Evolutionary conservation across 2,888 invertebrate species (phyloP).

Genomic region (Sesamia inferens): DNA sequence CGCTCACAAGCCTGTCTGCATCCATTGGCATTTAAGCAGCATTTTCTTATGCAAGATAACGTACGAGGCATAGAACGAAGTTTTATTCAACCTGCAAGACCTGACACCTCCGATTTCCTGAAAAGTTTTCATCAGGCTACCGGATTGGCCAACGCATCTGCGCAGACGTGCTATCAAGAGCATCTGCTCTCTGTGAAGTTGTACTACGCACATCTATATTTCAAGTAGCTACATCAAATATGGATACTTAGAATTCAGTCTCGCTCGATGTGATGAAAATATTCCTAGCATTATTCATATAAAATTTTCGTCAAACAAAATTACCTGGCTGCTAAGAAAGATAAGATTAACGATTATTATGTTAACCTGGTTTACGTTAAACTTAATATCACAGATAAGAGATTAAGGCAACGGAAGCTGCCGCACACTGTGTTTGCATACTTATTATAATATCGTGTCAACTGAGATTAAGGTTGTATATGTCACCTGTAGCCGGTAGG

Average conservation of each 20-base stretch:
- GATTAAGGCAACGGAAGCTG: constrained; percentile 87
- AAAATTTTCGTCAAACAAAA: constrained; percentile 31
- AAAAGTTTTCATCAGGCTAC: constrained; percentile 3
- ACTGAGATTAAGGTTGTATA: constrained; percentile 81
- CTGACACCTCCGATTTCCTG: constrained; percentile 9
- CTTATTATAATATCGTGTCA: constrained; percentile 82
- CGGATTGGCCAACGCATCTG: constrained; percentile 37
- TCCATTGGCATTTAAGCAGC: neutral
- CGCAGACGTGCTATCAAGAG: constrained; percentile 29
- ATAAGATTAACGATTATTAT: constrained; percentile 73
- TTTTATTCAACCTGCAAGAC: constrained; percentile 1
- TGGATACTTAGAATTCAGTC: constrained; percentile 25
- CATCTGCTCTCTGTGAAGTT: constrained; percentile 16
- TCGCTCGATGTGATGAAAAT: neutral
- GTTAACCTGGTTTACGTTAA: constrained; percentile 73
- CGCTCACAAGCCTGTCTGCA: constrained; percentile 7
- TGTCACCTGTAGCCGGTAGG: constrained; percentile 82
- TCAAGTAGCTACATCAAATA: constrained; percentile 28
- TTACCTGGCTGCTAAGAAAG: constrained; percentile 45
- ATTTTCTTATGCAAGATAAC: constrained; percentile 18
- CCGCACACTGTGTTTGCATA: constrained; percentile 82
- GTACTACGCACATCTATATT: constrained; percentile 31
- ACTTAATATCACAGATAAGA: constrained; percentile 78
- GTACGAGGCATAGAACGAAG: neutral
- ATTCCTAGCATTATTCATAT: constrained; percentile 1